These are phyloP conservation scores for Acanthaster planci DNA, from an alignment of 35 echinoderm and acorn worm species.

Conservation along the genomic window DNA sequence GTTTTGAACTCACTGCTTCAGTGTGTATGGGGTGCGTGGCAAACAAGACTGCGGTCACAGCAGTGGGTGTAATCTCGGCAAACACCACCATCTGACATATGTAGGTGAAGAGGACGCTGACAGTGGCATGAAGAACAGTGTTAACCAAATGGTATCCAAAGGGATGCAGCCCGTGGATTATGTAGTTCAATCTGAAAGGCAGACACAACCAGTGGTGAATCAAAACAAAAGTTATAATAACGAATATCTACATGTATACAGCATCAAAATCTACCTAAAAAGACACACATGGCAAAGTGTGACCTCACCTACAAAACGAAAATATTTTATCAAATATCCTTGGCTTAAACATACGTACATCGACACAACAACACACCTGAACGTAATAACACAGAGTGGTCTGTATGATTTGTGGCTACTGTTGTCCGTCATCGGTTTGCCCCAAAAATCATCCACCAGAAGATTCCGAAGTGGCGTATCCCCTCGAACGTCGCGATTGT, in stretches of 20 bases:
- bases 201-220: neutral
- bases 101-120: constrained; percentile 58
- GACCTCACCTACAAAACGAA: too few relatives aligned
- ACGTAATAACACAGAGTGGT: constrained; percentile 72
- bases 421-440: constrained; percentile 52
- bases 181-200: constrained; percentile 70
- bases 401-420: constrained; percentile 93
- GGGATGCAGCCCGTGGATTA: constrained; percentile 60
- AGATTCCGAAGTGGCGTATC: constrained; percentile 30
- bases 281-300: too few relatives aligned
- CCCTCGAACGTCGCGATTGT: constrained; percentile 72
- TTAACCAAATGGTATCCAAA: constrained; percentile 73
- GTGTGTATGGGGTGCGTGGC: constrained; percentile 84
- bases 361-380: constrained; percentile 71
- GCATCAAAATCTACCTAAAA: too few relatives aligned
- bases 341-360: too few relatives aligned
- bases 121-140: constrained; percentile 61
- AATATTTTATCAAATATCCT: too few relatives aligned
- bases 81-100: constrained; percentile 51
- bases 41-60: constrained; percentile 75
- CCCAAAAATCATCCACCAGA: constrained; percentile 84
- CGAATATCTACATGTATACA: neutral
- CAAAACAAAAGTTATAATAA: neutral
- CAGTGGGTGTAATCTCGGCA: constrained; percentile 35
- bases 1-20: constrained; percentile 78